phyloP scores from a whole-genome alignment of 2,113 vertebrate species.

The Ceyx margarethae region DNA sequence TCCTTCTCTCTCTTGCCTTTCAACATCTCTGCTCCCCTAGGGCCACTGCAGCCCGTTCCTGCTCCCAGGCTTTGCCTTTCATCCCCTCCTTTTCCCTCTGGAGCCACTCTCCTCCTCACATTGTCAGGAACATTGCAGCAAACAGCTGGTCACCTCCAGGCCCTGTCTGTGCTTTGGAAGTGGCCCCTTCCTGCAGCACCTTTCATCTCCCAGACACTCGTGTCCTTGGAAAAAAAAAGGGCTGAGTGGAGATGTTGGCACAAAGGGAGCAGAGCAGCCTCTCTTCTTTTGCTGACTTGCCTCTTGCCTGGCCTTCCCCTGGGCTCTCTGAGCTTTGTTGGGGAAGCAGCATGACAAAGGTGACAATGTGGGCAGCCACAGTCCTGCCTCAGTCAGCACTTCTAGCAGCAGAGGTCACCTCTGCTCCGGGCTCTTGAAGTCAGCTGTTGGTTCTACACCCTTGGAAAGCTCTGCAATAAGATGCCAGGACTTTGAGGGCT shows the following conservation, averaged over 20 bases:
- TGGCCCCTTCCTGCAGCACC: neutral
- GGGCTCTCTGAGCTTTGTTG: neutral
- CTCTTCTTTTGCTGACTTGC: neutral
- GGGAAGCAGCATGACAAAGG: constrained; percentile 14
- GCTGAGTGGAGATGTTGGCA: neutral
- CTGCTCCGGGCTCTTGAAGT: neutral
- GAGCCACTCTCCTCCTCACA: neutral
- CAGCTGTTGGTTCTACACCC: neutral
- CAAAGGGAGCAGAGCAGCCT: neutral
- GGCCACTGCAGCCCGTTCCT: neutral
- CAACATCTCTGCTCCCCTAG: neutral
- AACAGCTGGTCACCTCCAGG: neutral
- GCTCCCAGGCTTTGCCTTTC: neutral
- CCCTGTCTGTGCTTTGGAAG: neutral
- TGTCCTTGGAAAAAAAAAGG: neutral
- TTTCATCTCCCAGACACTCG: neutral
- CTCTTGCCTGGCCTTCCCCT: neutral
- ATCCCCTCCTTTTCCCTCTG: neutral
- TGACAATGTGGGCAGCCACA: neutral
- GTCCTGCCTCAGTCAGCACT: constrained; percentile 48
- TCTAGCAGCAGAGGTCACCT: neutral
- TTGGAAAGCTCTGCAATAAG: neutral
- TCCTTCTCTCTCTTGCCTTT: neutral
- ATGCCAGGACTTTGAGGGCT: neutral
- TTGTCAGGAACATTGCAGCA: neutral